A percentile compares a stretch with the other conserved stretches of the same genome.
Conservation (phyloP, 2,113 vertebrate genomes). For the Apteryx owenii region DNA sequence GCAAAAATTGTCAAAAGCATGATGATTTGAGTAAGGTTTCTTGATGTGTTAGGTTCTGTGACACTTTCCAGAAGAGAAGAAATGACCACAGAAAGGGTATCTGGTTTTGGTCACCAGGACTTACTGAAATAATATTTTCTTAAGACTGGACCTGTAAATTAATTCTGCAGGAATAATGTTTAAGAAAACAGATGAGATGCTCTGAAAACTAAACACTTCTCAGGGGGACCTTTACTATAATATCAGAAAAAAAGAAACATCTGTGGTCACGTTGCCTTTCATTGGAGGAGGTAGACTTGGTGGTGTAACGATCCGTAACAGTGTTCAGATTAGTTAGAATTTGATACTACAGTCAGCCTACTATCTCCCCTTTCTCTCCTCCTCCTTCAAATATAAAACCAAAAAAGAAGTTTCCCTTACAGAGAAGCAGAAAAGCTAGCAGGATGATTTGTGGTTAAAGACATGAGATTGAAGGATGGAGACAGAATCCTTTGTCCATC, state of each 20-base stretch:
- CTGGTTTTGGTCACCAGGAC: background rate
- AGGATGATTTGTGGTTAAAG: background rate
- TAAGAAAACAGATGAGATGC: background rate
- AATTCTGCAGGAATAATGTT: background rate
- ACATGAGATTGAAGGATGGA: rapidly evolving
- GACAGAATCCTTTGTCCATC: background rate
- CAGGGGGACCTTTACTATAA: background rate
- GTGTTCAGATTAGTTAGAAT: background rate
- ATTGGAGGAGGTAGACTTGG: background rate
- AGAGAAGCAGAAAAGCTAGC: background rate
- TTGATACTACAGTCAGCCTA: background rate
- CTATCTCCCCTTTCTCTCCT: background rate
- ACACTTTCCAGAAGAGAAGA: background rate
- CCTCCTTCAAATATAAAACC: background rate
- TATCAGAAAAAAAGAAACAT: background rate
- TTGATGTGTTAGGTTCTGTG: background rate
- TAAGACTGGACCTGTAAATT: background rate
- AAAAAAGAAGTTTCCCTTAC: background rate
- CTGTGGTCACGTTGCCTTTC: background rate
- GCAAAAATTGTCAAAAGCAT: background rate
- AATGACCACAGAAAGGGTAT: background rate
- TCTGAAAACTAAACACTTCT: background rate
- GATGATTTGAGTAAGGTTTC: background rate
- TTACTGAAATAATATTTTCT: background rate
- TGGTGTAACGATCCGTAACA: background rate